Conservation (phyloP, 1,140 invertebrate genomes). For the Drosophila obscura region DNA sequence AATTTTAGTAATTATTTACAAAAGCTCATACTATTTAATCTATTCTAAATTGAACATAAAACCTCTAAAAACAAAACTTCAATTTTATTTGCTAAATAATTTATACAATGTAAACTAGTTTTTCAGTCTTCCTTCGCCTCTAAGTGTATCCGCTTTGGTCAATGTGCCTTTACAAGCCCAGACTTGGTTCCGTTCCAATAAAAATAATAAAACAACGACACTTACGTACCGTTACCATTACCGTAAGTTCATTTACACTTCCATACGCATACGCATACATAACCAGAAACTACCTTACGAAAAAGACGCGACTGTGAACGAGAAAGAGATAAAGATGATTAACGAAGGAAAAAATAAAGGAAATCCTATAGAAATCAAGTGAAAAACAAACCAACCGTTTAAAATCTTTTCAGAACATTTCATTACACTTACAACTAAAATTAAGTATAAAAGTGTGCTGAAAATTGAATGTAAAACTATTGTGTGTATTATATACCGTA, state of each 20-base stretch:
- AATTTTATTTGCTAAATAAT: too few species aligned
- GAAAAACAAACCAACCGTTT: slow-evolving; percentile 64
- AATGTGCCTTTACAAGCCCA: too few species aligned
- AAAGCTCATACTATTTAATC: too few species aligned
- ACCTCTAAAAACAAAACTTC: too few species aligned
- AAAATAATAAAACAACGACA: slow-evolving; percentile 8
- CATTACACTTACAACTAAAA: slow-evolving; percentile 26
- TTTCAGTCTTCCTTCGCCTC: too few species aligned
- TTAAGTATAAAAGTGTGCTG: slow-evolving; percentile 9
- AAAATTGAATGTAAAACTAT: slow-evolving; percentile 20
- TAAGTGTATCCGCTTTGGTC: too few species aligned
- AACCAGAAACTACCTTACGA: slow-evolving; percentile 60
- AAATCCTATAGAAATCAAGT: slow-evolving; percentile 16
- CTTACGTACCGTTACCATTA: background rate
- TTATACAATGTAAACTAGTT: too few species aligned
- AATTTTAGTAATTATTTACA: too few species aligned
- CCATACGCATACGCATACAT: slow-evolving; percentile 33
- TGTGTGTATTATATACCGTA: slow-evolving; percentile 11
- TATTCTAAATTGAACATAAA: too few species aligned
- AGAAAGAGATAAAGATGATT: slow-evolving; percentile 10
- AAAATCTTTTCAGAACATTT: slow-evolving; percentile 72
- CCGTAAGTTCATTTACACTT: slow-evolving; percentile 15
- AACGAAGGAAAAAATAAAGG: slow-evolving; percentile 5
- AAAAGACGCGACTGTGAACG: slow-evolving; percentile 55
- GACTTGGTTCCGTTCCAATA: too few species aligned